Percentiles rank a stretch among this genome's conserved stretches.
Evolutionary conservation across 1,140 invertebrate species (phyloP).

Genomic region (Lamellibrachia luymesi): DNA sequence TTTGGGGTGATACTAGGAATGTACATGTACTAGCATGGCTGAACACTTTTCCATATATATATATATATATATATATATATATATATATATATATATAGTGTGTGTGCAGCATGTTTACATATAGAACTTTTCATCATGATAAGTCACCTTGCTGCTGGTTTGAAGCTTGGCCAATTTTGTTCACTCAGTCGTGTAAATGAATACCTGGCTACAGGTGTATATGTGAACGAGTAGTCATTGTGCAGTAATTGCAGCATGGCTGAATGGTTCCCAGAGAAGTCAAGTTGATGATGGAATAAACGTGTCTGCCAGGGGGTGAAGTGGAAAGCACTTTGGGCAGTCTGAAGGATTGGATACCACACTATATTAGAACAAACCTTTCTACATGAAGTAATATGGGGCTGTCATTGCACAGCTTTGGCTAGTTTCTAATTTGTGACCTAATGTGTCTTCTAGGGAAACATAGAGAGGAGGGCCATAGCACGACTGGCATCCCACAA

Average conservation of each 20-base stretch:
- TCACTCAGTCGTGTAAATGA: too few relatives aligned
- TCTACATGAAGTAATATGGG: not conserved
- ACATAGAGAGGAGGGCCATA: conserved; percentile 33
- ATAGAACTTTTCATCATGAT: too few relatives aligned
- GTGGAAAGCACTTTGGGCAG: too few relatives aligned
- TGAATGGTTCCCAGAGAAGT: too few relatives aligned
- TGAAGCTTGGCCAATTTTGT: not conserved
- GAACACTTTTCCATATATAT: too few relatives aligned
- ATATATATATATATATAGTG: not conserved
- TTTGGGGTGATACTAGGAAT: too few relatives aligned
- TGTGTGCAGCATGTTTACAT: not conserved
- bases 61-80: too few relatives aligned
- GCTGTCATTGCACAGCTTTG: not conserved
- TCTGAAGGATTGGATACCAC: not conserved
- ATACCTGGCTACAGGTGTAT: too few relatives aligned
- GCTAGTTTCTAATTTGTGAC: not conserved
- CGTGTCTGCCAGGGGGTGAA: too few relatives aligned
- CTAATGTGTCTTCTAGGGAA: conserved; percentile 20
- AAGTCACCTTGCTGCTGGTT: not conserved
- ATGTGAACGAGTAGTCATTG: too few relatives aligned
- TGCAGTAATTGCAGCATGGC: too few relatives aligned
- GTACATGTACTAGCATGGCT: not conserved
- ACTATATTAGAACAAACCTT: not conserved
- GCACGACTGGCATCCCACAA: conserved; percentile 35
- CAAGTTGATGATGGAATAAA: too few relatives aligned